phyloP scores from a whole-genome alignment of 1,140 invertebrate species.

The Aricia agestis region DNA sequence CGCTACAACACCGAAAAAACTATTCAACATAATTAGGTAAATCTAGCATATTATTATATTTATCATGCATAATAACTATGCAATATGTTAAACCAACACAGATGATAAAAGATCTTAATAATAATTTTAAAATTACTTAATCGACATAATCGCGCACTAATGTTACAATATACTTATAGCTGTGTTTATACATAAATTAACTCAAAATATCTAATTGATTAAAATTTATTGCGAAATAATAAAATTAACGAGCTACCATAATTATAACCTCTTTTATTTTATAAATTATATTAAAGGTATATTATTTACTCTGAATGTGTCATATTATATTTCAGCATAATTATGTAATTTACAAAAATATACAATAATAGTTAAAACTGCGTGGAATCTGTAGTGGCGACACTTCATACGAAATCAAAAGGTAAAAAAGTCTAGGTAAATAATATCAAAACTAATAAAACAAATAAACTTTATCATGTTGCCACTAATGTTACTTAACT shows the following conservation, averaged over 20 bases:
- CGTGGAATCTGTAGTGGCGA: conserved; percentile 20
- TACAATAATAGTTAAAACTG: conserved; percentile 7
- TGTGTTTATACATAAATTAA: neutral
- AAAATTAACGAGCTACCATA: neutral
- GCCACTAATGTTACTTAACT: neutral
- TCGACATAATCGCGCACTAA: neutral
- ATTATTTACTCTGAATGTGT: neutral
- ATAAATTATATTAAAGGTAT: neutral
- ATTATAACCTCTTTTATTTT: neutral
- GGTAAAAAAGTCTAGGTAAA: neutral
- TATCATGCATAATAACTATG: conserved; percentile 9
- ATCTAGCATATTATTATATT: conserved; percentile 14
- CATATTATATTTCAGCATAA: neutral
- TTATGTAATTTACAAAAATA: neutral
- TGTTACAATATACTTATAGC: neutral
- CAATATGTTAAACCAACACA: neutral
- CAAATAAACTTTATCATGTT: neutral
- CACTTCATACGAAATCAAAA: conserved; percentile 14
- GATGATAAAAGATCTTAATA: neutral
- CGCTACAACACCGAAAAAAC: neutral
- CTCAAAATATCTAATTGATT: neutral
- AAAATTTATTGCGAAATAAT: neutral
- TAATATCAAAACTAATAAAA: neutral
- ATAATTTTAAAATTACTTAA: neutral
- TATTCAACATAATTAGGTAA: neutral